Evolutionary conservation across 2,797 vertebrate species (phyloP).

Genomic region (Malacoraja senta): DNA sequence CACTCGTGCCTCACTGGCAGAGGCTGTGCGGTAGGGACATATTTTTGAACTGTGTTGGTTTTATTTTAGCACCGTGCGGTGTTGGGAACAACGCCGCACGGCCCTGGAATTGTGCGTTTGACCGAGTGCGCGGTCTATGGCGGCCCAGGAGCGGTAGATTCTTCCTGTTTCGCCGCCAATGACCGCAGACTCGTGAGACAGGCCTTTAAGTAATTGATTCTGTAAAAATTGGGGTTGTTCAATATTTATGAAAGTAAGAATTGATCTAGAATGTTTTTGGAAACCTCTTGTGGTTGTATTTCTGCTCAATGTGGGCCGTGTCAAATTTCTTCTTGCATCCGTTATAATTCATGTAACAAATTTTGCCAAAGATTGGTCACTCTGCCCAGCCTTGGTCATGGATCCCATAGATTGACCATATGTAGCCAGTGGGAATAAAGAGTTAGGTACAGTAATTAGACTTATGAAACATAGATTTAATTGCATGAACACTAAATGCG

Average conservation of each 20-base stretch:
- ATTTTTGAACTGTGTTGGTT: too few relatives aligned
- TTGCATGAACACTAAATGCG: too few relatives aligned
- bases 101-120: too few relatives aligned
- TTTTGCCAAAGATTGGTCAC: conserved; percentile 73
- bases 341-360: conserved; percentile 85
- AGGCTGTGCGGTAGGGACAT: too few relatives aligned
- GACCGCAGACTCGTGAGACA: too few relatives aligned
- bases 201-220: neutral
- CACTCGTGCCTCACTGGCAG: too few relatives aligned
- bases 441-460: fast-evolving
- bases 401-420: conserved; percentile 84
- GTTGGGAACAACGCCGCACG: too few relatives aligned
- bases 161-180: too few relatives aligned
- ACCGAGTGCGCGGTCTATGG: too few relatives aligned
- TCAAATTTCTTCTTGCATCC: conserved; percentile 83
- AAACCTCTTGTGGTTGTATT: conserved; percentile 53
- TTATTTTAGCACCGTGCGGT: too few relatives aligned
- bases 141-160: too few relatives aligned
- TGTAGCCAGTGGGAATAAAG: conserved; percentile 61
- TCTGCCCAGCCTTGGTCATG: conserved; percentile 82
- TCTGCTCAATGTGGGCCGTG: conserved; percentile 65
- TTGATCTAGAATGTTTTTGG: neutral
- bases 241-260: neutral
- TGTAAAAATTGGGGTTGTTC: conserved; percentile 42
- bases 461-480: too few relatives aligned